phyloP scores from a whole-genome alignment of 2,888 invertebrate genomes.

The Plagodis pulveraria region DNA sequence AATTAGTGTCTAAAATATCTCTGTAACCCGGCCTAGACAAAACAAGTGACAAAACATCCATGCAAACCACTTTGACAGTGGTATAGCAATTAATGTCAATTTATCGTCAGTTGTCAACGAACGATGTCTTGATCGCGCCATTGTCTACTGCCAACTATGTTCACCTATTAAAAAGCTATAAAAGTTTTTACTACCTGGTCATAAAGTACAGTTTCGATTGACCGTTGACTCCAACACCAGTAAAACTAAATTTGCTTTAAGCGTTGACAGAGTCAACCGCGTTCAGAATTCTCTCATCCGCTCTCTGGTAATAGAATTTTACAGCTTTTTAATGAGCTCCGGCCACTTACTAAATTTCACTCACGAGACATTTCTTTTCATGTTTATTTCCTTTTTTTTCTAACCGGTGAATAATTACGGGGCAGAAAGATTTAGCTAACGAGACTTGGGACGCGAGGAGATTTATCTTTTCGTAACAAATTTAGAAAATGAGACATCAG shows the following conservation, averaged over 20 bases:
- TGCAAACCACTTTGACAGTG: slow-evolving; percentile 57
- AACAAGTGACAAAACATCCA: slow-evolving; percentile 51
- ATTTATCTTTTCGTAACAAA: slow-evolving; percentile 82
- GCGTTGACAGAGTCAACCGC: slow-evolving; percentile 41
- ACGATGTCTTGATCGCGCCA: slow-evolving; percentile 64
- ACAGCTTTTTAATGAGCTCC: slow-evolving; percentile 82
- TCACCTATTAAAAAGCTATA: slow-evolving; percentile 40
- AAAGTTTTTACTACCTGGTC: slow-evolving; percentile 35
- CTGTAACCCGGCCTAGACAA: slow-evolving; percentile 40
- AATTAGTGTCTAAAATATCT: slow-evolving; percentile 65
- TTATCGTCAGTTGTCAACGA: slow-evolving; percentile 76
- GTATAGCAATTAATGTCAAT: slow-evolving; percentile 79
- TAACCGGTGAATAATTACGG: slow-evolving; percentile 74
- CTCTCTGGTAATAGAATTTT: slow-evolving; percentile 74
- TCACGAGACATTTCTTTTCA: slow-evolving; percentile 72
- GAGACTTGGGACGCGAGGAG: slow-evolving; percentile 73
- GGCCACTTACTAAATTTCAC: slow-evolving; percentile 77
- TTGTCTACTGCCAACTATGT: slow-evolving; percentile 48
- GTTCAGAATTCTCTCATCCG: slow-evolving; percentile 59
- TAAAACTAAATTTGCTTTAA: slow-evolving; percentile 33
- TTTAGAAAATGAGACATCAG: slow-evolving; percentile 84
- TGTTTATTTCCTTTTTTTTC: slow-evolving; percentile 66
- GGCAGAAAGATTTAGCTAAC: slow-evolving; percentile 80
- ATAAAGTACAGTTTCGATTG: slow-evolving; percentile 49
- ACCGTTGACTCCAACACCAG: slow-evolving; percentile 32